A percentile compares a stretch with the other conserved stretches of the same genome.
Evolutionary conservation across 2,113 vertebrate genomes (phyloP).

Genomic region (Taxidea taxus): DNA sequence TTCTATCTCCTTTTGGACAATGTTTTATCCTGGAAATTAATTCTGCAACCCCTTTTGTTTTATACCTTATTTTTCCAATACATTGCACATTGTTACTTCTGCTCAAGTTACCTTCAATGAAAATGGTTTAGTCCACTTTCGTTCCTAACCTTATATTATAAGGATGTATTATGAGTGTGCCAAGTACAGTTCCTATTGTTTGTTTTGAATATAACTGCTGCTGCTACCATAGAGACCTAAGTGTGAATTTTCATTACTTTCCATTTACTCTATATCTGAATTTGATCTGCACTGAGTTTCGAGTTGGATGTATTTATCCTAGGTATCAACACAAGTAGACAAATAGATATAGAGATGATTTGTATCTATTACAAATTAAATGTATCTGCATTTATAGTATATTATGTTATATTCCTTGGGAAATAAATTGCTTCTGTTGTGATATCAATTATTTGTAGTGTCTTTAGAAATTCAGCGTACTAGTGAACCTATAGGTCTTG

Average conservation of each 20-base stretch:
- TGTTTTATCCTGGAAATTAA: conserved; percentile 73
- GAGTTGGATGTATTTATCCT: conserved; percentile 58
- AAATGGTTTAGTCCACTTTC: conserved; percentile 61
- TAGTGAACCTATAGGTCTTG: background rate
- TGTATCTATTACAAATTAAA: background rate
- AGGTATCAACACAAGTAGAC: background rate
- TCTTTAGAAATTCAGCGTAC: conserved; percentile 1
- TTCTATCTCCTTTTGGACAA: background rate
- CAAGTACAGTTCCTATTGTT: conserved; percentile 54
- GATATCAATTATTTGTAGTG: background rate
- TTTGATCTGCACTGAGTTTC: conserved; percentile 51
- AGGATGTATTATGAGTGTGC: conserved; percentile 38
- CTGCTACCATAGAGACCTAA: background rate
- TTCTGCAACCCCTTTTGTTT: conserved; percentile 75
- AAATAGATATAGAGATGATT: background rate
- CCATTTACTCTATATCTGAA: conserved; percentile 43
- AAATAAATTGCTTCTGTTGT: background rate
- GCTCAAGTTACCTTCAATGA: conserved; percentile 77
- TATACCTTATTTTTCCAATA: conserved; percentile 65
- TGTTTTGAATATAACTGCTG: conserved; percentile 60
- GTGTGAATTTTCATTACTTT: conserved; percentile 61
- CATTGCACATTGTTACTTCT: conserved; percentile 76
- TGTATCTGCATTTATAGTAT: background rate
- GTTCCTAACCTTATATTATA: conserved; percentile 46
- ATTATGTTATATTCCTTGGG: background rate